Conservation (phyloP, 1,140 invertebrate genomes). For the Listronotus oregonensis region DNA sequence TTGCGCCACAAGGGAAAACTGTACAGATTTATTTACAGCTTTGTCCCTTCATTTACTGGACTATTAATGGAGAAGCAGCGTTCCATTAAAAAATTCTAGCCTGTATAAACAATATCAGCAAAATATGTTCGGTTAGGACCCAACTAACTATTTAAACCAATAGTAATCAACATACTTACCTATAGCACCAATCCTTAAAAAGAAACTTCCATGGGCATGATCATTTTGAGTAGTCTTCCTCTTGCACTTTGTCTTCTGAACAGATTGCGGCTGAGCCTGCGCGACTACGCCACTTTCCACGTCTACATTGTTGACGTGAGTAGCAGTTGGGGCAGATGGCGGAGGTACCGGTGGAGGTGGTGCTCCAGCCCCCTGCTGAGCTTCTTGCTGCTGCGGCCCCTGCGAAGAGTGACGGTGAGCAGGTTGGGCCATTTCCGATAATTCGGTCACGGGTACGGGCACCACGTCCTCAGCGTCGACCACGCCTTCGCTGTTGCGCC, state of each 20-base stretch:
- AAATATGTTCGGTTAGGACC: too few species aligned
- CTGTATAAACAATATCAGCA: too few species aligned
- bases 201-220: constrained; percentile 93
- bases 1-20: too few species aligned
- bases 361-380: constrained; percentile 22
- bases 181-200: constrained; percentile 92
- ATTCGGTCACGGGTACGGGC: constrained; percentile 54
- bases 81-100: too few species aligned
- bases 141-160: too few species aligned
- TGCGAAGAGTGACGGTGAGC: constrained; percentile 39
- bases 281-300: constrained; percentile 70
- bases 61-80: too few species aligned
- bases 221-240: constrained; percentile 92
- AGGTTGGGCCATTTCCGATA: constrained; percentile 22
- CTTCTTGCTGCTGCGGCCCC: constrained; percentile 45
- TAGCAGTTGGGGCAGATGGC: constrained; percentile 44
- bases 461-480: constrained; percentile 54
- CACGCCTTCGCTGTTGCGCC: constrained; percentile 56
- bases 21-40: too few species aligned
- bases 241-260: constrained; percentile 66
- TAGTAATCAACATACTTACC: too few species aligned
- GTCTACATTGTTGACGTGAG: constrained; percentile 64
- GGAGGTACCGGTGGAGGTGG: constrained; percentile 25
- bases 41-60: too few species aligned
- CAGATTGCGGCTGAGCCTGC: constrained; percentile 47